phyloP scores from a whole-genome alignment of 2,113 vertebrate species.

The Ursus arctos region DNA sequence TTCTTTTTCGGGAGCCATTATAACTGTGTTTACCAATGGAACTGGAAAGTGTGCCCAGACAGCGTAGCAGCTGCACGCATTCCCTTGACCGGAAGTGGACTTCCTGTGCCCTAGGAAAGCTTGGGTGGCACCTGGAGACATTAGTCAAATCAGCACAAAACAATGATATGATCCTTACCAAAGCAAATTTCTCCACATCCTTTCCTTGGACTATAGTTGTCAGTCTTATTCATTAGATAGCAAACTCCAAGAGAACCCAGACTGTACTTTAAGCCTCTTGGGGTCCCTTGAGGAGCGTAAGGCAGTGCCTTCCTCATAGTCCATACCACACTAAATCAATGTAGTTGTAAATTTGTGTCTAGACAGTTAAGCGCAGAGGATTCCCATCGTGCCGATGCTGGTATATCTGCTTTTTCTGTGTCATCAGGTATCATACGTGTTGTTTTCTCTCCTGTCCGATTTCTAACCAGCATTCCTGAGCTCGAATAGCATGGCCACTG shows the following conservation, averaged over 20 bases:
- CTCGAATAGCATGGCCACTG: background rate
- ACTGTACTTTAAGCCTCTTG: background rate
- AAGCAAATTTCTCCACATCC: background rate
- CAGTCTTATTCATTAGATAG: background rate
- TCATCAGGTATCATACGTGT: background rate
- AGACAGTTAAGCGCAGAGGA: background rate
- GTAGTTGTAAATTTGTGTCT: background rate
- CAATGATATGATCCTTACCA: background rate
- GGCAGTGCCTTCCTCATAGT: background rate
- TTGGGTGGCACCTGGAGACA: background rate
- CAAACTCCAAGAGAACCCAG: background rate
- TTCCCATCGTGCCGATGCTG: background rate
- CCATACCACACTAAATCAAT: background rate
- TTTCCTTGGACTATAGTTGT: background rate
- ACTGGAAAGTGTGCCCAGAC: background rate
- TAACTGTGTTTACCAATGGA: background rate
- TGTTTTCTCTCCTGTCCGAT: background rate
- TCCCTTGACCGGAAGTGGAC: background rate
- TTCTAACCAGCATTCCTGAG: background rate
- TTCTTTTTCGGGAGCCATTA: background rate
- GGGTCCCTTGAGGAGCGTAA: background rate
- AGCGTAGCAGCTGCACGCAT: background rate
- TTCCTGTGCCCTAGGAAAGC: background rate
- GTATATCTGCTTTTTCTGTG: background rate
- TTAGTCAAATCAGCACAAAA: background rate